Percentiles rank a stretch among this genome's conserved stretches.
Conservation (phyloP, 2,113 vertebrate genomes). For the Anguilla japonica region DNA sequence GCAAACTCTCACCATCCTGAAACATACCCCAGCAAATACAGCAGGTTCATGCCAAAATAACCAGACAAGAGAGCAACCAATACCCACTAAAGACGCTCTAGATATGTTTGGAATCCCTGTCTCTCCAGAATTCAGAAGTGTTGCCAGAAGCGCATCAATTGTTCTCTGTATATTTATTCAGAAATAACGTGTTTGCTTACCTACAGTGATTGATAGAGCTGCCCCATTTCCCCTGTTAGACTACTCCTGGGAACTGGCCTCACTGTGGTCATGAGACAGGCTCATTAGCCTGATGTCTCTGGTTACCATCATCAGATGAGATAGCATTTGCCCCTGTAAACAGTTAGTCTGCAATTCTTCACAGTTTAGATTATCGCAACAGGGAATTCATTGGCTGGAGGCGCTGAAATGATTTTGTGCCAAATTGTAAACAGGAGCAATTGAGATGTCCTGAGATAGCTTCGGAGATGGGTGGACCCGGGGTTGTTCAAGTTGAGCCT, state of each 20-base stretch:
- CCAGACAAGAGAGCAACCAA: not conserved
- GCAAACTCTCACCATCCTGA: not conserved
- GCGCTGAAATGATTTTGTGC: not conserved
- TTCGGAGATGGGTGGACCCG: not conserved
- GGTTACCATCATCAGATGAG: not conserved
- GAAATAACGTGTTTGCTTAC: conserved; percentile 10
- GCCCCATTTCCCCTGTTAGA: not conserved
- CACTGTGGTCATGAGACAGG: not conserved
- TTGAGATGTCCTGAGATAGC: not conserved
- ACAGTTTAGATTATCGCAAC: not conserved
- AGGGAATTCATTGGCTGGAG: not conserved
- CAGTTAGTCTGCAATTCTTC: not conserved
- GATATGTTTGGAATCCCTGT: not conserved
- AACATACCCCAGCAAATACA: not conserved
- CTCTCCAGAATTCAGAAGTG: conserved; percentile 9
- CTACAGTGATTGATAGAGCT: not conserved
- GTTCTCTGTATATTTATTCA: not conserved
- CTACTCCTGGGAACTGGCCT: not conserved
- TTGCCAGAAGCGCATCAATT: not conserved
- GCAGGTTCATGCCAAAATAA: not conserved
- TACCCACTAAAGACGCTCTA: not conserved
- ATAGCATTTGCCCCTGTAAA: conserved; percentile 21
- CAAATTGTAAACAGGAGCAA: not conserved
- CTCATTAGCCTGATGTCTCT: not conserved
- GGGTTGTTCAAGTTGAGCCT: not conserved